These are phyloP conservation scores for Platycheirus albimanus DNA, from an alignment of 2,888 invertebrate species.

Conservation along the genomic window DNA sequence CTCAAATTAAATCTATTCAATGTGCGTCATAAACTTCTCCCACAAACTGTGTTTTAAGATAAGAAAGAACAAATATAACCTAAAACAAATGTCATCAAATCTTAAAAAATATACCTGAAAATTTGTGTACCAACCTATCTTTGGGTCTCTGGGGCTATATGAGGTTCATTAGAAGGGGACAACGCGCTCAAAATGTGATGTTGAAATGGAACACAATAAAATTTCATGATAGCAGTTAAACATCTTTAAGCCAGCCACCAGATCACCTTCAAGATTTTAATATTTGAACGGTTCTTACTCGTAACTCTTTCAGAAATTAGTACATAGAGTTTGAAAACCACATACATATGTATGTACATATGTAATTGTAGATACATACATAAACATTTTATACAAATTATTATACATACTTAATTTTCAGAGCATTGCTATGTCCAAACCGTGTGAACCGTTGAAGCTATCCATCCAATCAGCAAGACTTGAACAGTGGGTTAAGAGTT, in stretches of 20 bases:
- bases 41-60: background rate
- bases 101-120: constrained; percentile 39
- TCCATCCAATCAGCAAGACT: constrained; percentile 46
- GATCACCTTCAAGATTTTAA: constrained; percentile 59
- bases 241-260: constrained; percentile 17
- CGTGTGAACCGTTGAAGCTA: constrained; percentile 61
- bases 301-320: constrained; percentile 32
- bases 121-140: too few relatives aligned
- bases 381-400: background rate
- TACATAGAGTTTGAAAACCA: background rate
- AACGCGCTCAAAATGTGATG: constrained; percentile 13
- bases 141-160: background rate
- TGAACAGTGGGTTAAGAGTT: constrained; percentile 50
- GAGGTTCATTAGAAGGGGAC: background rate
- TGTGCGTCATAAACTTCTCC: constrained; percentile 11
- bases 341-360: background rate
- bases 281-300: constrained; percentile 60
- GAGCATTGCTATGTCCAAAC: background rate
- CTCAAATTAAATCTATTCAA: constrained; percentile 4
- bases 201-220: constrained; percentile 12
- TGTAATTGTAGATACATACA: background rate
- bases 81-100: constrained; percentile 21
- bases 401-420: too few relatives aligned
- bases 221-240: constrained; percentile 6
- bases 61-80: background rate